A percentile compares a stretch with the other conserved stretches of the same genome.
Conservation (phyloP, 2,888 invertebrate genomes). For the Vannuccia rotundouncinata region DNA sequence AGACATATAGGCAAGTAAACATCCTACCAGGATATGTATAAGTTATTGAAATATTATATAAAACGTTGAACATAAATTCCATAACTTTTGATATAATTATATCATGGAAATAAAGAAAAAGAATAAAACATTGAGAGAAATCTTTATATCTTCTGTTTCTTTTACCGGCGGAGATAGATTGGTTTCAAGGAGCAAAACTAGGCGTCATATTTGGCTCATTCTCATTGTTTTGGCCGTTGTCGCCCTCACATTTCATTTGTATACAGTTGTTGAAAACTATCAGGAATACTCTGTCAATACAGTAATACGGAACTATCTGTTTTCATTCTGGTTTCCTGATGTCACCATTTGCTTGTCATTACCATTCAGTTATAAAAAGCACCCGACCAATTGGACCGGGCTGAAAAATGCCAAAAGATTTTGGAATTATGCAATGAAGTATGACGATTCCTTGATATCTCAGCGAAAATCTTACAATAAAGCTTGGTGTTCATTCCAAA, state of each 20-base stretch:
- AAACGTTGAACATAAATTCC: too few species aligned
- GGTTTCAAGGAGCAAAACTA: not conserved
- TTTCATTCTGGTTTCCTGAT: not conserved
- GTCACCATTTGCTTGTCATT: not conserved
- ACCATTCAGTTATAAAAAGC: not conserved
- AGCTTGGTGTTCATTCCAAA: not conserved
- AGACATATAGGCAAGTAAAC: too few species aligned
- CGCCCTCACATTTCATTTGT: not conserved
- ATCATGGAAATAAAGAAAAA: not conserved
- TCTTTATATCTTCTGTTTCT: not conserved
- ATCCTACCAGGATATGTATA: too few species aligned
- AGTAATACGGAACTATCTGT: not conserved
- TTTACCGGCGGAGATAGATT: not conserved
- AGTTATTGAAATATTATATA: too few species aligned
- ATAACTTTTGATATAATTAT: too few species aligned
- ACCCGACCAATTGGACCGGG: not conserved
- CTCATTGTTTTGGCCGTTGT: not conserved
- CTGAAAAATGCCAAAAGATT: not conserved
- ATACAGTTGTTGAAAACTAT: not conserved
- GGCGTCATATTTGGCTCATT: not conserved
- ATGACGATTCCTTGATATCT: not conserved
- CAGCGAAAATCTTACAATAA: not conserved
- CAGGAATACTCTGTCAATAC: not conserved
- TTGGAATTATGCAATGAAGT: not conserved
- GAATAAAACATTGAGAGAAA: not conserved